These are phyloP conservation scores for Rhea americana DNA, from an alignment of 2,113 vertebrate species.

Conservation along the genomic window DNA sequence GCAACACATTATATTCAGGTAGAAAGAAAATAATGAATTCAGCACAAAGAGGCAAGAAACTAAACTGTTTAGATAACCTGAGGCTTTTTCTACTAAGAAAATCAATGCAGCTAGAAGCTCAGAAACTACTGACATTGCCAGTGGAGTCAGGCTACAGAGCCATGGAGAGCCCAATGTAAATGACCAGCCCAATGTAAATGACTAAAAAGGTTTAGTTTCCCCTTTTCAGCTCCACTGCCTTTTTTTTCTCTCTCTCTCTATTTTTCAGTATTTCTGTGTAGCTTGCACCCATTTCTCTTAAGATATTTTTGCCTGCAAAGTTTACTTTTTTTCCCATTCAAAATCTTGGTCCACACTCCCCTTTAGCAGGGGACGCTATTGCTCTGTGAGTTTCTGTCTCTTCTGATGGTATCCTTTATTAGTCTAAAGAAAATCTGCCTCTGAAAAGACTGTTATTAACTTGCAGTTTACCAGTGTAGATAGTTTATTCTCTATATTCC, in stretches of 20 bases:
- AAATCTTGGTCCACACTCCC: background rate
- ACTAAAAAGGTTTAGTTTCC: background rate
- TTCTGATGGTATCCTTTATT: background rate
- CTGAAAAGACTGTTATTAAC: background rate
- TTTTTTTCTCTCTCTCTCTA: background rate
- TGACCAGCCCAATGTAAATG: background rate
- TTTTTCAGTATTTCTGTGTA: background rate
- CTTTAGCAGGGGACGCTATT: background rate
- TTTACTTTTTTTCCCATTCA: background rate
- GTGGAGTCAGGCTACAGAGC: background rate
- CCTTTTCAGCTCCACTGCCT: background rate
- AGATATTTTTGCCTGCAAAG: background rate
- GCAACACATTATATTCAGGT: background rate
- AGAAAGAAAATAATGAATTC: conserved; percentile 56
- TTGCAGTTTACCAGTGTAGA: background rate
- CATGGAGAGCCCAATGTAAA: background rate
- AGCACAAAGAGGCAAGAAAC: conserved; percentile 37
- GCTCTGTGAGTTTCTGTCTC: background rate
- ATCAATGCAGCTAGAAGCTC: conserved; percentile 48
- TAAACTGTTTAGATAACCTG: conserved; percentile 65
- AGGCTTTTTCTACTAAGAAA: conserved; percentile 53
- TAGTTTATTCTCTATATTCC: conserved; percentile 43
- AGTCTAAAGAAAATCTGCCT: background rate
- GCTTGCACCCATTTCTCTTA: background rate
- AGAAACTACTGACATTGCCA: background rate